Conservation (phyloP, 2,888 invertebrate species). For the Sphecodes monilicornis region DNA sequence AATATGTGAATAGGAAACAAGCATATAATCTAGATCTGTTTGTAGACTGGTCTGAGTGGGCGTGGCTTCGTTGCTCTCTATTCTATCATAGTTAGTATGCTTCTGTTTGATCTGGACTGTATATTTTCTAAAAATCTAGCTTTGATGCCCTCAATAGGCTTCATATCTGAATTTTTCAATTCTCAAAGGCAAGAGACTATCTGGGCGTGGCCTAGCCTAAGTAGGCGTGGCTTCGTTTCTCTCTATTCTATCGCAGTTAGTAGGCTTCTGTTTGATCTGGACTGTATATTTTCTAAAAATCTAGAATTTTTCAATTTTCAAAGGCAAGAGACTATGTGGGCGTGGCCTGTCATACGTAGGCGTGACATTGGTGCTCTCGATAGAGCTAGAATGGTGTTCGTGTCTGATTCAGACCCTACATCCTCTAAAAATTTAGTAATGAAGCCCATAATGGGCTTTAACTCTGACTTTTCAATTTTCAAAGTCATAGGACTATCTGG, state of each 20-base stretch:
- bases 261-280: too few species aligned
- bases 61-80: not conserved
- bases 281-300: too few species aligned
- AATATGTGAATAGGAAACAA: not conserved
- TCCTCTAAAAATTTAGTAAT: not conserved
- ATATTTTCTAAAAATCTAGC: too few species aligned
- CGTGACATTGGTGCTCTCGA: not conserved
- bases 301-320: too few species aligned
- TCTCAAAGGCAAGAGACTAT: not conserved
- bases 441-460: not conserved
- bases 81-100: too few species aligned
- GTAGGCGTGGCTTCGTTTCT: too few species aligned
- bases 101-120: too few species aligned
- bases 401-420: too few species aligned
- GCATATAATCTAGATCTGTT: not conserved
- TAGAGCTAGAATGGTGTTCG: too few species aligned
- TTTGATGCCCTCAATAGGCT: too few species aligned
- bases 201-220: not conserved
- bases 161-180: not conserved
- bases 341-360: not conserved
- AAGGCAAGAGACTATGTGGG: not conserved
- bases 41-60: not conserved
- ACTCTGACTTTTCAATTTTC: not conserved
- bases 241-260: too few species aligned
- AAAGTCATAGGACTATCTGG: not conserved